Evolutionary conservation across 1,140 invertebrate genomes (phyloP).

Genomic region (Acromyrmex heyeri): DNA sequence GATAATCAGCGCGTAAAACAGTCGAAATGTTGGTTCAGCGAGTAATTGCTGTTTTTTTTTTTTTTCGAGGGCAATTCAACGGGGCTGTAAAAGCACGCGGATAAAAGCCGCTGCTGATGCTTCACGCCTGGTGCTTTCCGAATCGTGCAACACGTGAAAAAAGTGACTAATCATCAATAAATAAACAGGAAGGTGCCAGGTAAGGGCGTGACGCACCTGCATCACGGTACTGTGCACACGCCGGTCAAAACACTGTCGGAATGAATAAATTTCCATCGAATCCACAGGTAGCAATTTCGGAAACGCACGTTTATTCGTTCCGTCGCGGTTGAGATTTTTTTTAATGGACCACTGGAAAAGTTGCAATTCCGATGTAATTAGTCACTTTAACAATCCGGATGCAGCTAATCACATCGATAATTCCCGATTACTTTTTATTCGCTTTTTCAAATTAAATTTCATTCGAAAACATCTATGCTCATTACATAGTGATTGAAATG

Average conservation of each 20-base stretch:
- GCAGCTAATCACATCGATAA: background rate
- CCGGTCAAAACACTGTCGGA: slow-evolving; percentile 48
- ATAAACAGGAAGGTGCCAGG: slow-evolving; percentile 71
- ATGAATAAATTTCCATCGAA: slow-evolving; percentile 52
- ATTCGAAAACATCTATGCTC: background rate
- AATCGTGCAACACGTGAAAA: slow-evolving; percentile 59
- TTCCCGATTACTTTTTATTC: background rate
- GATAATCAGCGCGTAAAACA: slow-evolving; percentile 66
- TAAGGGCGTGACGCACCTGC: slow-evolving; percentile 71
- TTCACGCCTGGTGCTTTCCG: slow-evolving; percentile 47
- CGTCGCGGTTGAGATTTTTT: background rate
- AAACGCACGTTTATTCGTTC: background rate
- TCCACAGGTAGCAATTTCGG: slow-evolving; percentile 22
- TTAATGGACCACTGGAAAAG: background rate
- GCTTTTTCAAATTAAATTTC: background rate
- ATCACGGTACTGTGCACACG: slow-evolving; percentile 66
- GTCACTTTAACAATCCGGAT: background rate
- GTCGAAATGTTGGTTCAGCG: slow-evolving; percentile 57
- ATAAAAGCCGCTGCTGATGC: slow-evolving; percentile 13
- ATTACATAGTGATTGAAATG: no score
- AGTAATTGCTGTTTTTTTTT: slow-evolving; percentile 66
- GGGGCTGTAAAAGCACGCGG: slow-evolving; percentile 27
- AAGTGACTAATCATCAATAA: slow-evolving; percentile 71
- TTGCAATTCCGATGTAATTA: no score
- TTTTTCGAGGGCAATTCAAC: slow-evolving; percentile 35